Conservation (phyloP, 2,797 vertebrate species). For the Delichon dasypus region DNA sequence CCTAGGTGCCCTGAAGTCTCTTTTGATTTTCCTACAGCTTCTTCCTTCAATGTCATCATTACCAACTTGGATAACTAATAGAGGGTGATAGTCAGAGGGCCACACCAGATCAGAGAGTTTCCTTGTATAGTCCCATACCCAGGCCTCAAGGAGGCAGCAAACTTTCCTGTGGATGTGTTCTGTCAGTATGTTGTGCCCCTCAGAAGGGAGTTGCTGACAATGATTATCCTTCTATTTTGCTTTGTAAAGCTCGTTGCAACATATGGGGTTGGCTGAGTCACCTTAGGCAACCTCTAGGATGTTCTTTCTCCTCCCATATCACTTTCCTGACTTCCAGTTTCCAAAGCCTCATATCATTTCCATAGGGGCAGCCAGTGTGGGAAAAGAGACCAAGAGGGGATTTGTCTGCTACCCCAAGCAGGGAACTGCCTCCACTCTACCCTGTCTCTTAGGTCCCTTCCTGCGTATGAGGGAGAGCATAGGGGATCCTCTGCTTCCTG, state of each 20-base stretch:
- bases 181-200: neutral
- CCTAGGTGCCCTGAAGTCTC: neutral
- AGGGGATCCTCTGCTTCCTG: neutral
- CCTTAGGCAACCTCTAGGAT: neutral
- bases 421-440: neutral
- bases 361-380: neutral
- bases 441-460: neutral
- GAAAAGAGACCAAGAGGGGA: neutral
- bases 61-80: neutral
- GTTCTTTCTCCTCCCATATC: neutral
- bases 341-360: neutral
- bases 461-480: neutral
- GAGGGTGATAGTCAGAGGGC: neutral
- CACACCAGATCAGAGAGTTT: neutral
- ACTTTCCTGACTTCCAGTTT: neutral
- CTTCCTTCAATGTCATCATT: neutral
- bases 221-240: rapidly evolving
- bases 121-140: neutral
- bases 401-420: neutral
- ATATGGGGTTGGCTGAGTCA: neutral
- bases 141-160: neutral
- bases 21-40: neutral
- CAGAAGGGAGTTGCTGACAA: neutral
- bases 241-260: neutral
- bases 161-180: neutral